Percentiles rank a stretch among this genome's conserved stretches.
phyloP scores from a whole-genome alignment of 2,113 vertebrate genomes.

The Tringa solitaria region DNA sequence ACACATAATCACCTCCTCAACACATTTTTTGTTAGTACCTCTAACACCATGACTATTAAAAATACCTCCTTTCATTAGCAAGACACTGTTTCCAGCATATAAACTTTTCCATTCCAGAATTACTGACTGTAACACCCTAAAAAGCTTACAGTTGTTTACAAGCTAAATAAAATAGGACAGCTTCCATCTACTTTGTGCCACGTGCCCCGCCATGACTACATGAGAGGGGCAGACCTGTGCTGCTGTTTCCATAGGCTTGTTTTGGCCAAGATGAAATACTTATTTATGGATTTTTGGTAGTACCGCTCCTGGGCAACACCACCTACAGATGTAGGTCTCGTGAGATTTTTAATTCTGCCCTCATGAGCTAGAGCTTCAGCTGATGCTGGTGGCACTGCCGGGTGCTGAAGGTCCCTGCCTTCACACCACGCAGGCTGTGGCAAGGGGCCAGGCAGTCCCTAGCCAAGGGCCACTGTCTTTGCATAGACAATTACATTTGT shows the following conservation, averaged over 20 bases:
- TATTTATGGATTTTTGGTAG: background rate
- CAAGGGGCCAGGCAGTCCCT: background rate
- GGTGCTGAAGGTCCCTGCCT: background rate
- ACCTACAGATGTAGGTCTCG: background rate
- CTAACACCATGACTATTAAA: background rate
- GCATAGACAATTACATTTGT: background rate
- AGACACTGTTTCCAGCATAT: background rate
- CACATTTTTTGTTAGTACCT: background rate
- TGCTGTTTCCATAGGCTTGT: background rate
- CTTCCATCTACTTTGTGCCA: background rate
- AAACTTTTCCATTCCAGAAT: background rate
- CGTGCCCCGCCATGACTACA: rapidly evolving
- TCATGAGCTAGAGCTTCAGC: background rate
- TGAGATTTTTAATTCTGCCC: background rate
- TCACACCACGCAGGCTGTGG: rapidly evolving
- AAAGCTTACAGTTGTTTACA: background rate
- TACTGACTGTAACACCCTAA: background rate
- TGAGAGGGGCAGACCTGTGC: background rate
- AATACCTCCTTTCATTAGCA: background rate
- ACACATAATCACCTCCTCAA: background rate
- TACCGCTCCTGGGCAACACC: background rate
- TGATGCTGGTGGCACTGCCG: background rate
- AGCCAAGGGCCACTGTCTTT: background rate
- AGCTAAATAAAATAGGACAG: background rate
- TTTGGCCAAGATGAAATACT: background rate